These are phyloP conservation scores for Nomada lathburiana DNA, from an alignment of 2,888 invertebrate genomes.

Conservation along the genomic window DNA sequence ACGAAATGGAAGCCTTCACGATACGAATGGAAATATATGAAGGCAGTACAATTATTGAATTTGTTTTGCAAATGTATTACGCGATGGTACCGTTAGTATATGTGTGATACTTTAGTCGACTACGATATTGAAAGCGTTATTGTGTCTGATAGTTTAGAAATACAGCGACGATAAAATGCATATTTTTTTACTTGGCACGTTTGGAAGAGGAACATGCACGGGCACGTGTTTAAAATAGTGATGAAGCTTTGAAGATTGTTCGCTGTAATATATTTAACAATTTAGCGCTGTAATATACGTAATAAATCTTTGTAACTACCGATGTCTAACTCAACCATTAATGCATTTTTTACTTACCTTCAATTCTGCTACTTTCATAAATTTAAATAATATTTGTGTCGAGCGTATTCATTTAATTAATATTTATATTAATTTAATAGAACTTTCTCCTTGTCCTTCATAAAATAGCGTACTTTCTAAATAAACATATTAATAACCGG, in stretches of 20 bases:
- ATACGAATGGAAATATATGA: background rate
- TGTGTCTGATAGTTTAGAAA: background rate
- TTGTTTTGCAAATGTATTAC: constrained; percentile 4
- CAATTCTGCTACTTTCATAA: too few relatives aligned
- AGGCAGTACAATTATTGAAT: constrained; percentile 2
- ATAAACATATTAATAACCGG: too few relatives aligned
- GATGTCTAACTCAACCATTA: background rate
- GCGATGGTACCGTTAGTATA: background rate
- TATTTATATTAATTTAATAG: too few relatives aligned
- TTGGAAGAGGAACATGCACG: background rate
- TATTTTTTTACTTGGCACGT: constrained; percentile 46
- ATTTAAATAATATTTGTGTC: background rate
- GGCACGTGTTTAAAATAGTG: background rate
- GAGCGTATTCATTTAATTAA: background rate
- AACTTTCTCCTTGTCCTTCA: background rate
- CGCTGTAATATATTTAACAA: constrained; percentile 63
- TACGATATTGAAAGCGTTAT: background rate
- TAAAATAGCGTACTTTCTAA: background rate
- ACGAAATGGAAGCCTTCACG: constrained; percentile 2
- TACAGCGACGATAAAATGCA: constrained; percentile 1
- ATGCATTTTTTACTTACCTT: background rate
- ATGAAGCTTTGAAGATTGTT: constrained; percentile 6
- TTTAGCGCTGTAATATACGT: constrained; percentile 57
- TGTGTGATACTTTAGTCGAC: constrained; percentile 14
- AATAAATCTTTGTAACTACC: constrained; percentile 42